Base-by-base conservation (phyloP, 2,888 invertebrate species). In the Eupithecia inturbata region DNA sequence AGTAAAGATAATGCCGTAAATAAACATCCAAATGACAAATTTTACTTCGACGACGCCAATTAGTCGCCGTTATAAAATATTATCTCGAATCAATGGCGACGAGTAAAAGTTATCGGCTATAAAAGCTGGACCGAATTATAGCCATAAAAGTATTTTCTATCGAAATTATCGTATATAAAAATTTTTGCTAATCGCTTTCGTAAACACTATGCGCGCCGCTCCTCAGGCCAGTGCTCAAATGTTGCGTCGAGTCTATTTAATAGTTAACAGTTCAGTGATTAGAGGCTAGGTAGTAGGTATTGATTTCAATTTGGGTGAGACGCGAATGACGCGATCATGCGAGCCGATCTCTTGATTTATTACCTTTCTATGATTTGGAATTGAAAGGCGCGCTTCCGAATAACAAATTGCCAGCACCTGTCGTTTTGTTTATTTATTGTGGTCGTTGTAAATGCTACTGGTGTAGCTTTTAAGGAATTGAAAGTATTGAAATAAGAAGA, bases 191-290 rank as follows among this genome's bases (percentile, higher is more conserved):
- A 78, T 73, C 73, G 77, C 64, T 33, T 67, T 72, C 60, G 39
- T 76, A 68, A 74, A 72, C 70, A 66, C 68, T 39, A 57, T 39
- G 57, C 66, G 71, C 73, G 67, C 60, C 63, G 73, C 73, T 64
- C 57, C 64, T 28, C 63, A 16, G 57, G 57, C 45, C 75, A 67
- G 63, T 57, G 68, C 62, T 73, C 68, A 57, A 60, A 72, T 68
- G 73, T 71, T 75, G 76, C 72, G 57, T 68, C 28, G 71, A 69
- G 68, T 78, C 82, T 83, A 84, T 84, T 84, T 83, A 85, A 84
- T 84, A 77, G 82, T 86, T 82, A 84, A 85, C 85, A 86, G 83
- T 85, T 82, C 83, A 85, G 79, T 87, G 84, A 85, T 82, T 86
- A 84, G 79, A 83, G 82, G 82, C 80, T 83, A 81, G 28, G 60